phyloP scores from a whole-genome alignment of 2,113 vertebrate species.

The Motacilla alba region DNA sequence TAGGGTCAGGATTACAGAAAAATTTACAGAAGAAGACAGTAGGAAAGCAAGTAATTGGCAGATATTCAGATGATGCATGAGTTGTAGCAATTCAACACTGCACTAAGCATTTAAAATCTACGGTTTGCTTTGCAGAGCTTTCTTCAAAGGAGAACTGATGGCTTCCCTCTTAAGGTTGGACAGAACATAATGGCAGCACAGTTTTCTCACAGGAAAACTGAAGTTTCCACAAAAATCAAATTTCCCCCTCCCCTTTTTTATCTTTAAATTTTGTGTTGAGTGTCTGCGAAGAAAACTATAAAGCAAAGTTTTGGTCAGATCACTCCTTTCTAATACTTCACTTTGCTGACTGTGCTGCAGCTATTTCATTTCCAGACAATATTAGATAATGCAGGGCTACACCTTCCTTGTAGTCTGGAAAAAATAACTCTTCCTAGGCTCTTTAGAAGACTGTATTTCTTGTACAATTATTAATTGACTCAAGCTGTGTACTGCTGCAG shows the following conservation, averaged over 20 bases:
- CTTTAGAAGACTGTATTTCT: neutral
- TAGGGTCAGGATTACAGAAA: neutral
- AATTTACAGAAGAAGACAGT: neutral
- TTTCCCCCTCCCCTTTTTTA: fast-evolving
- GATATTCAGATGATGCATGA: neutral
- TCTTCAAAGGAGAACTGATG: neutral
- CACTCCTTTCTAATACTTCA: neutral
- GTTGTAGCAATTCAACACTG: neutral
- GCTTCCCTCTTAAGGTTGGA: neutral
- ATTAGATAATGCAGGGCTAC: neutral
- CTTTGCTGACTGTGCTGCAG: neutral
- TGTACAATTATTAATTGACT: neutral
- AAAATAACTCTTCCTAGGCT: neutral
- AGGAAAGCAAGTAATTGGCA: neutral
- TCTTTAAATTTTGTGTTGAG: neutral
- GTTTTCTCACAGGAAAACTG: neutral
- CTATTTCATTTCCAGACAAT: neutral
- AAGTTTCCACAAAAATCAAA: neutral
- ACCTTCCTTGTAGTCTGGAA: neutral
- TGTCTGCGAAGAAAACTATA: neutral
- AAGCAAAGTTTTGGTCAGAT: neutral
- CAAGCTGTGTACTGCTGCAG: neutral
- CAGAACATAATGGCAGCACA: neutral
- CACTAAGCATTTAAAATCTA: neutral
- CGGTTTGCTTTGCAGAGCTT: neutral